phyloP scores from a whole-genome alignment of 2,888 invertebrate genomes.

The Leptopilina myrica region DNA sequence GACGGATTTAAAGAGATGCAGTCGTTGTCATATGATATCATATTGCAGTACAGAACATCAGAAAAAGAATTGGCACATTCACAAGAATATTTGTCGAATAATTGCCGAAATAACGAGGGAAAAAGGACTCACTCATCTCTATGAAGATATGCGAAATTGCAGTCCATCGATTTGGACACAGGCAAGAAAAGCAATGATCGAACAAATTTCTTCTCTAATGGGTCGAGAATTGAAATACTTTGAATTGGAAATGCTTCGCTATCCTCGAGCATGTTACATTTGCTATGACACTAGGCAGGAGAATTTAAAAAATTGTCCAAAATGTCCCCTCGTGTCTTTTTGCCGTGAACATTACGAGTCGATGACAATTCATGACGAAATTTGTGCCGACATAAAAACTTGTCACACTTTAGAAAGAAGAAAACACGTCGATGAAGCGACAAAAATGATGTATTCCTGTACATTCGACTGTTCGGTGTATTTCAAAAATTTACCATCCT shows the following conservation, averaged over 20 bases:
- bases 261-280: constrained; percentile 36
- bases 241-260: too few relatives aligned
- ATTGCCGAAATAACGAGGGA: constrained; percentile 48
- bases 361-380: neutral
- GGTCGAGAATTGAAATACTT: too few relatives aligned
- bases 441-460: too few relatives aligned
- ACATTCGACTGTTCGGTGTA: too few relatives aligned
- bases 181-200: constrained; percentile 50
- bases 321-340: neutral
- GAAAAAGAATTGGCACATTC: constrained; percentile 53
- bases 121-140: constrained; percentile 41
- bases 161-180: constrained; percentile 47
- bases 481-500: too few relatives aligned
- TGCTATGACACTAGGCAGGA: constrained; percentile 25
- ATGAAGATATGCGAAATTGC: constrained; percentile 51
- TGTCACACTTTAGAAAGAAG: too few relatives aligned
- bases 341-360: neutral
- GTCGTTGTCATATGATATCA: constrained; percentile 1
- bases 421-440: too few relatives aligned
- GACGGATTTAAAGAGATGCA: neutral
- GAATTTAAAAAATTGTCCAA: neutral
- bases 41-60: neutral
- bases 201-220: too few relatives aligned
- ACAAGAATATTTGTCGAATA: constrained; percentile 62
- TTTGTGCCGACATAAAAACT: too few relatives aligned